Evolutionary conservation across 2,888 invertebrate species (phyloP), one percentile per base, ranked within the genome.

Genomic region (Dicranocentrus wangi): DNA sequence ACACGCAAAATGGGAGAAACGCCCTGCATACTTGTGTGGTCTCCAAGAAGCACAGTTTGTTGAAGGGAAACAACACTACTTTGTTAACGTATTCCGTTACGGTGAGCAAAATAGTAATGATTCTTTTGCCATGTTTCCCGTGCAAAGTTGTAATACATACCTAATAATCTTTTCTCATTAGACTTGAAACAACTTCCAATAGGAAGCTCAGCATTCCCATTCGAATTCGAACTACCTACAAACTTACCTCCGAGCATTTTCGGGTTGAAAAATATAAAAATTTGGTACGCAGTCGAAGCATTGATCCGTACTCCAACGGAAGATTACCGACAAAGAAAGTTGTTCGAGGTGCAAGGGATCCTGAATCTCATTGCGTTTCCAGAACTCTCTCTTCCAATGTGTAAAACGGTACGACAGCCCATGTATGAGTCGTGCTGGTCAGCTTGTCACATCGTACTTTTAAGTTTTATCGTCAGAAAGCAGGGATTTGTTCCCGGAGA

Each of bases 11-110:
- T 92, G 92, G 88, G 91, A 92, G 92, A 87, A 90, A 90, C 55
- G 91, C 91, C 91, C 93, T 85, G 94, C 93, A 88, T 94, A 93
- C 88, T 88, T 94, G 81, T 77, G 77, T 63, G 77, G 77, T 23
- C 19, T 77, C 13, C 43, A 69, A 53, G 53, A 77, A 51, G 69
- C 77, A 3, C 69, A 77, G 39, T 63, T 53, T 53, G 77, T 70
- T 21, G 25, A 69, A 19, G 77, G 69, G n/a, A 63, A 66, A 19
- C 28, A 32, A 15, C 39, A 28, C 8, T 69, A 70, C 21, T 77
- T 77, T 42, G 21, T 42, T 3, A 69, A 77, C 27, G 19, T 70
- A 3, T 77, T 70, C 17, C 77, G 69, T 15, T 77, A 70, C 27
- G 70, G 77, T 77, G 51, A 2, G n/a, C n/a, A n/a, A n/a, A n/a